A percentile compares a stretch with the other conserved stretches of the same genome.
Conservation (phyloP, 2,113 vertebrate genomes). For the Clarias macrocephalus region DNA sequence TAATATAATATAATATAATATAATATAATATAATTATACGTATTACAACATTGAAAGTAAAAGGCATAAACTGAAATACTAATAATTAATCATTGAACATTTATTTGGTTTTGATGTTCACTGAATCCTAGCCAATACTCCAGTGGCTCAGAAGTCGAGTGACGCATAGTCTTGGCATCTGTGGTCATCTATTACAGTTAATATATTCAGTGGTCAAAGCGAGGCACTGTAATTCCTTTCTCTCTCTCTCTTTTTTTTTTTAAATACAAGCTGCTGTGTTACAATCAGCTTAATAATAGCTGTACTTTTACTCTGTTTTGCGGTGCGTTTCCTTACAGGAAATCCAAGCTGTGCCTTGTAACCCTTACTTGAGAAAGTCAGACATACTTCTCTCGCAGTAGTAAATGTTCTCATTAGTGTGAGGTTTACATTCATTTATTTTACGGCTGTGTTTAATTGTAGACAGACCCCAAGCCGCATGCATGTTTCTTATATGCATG, state of each 20-base stretch:
- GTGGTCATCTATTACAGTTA: neutral
- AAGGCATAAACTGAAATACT: too few relatives aligned
- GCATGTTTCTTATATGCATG: neutral
- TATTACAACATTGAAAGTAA: neutral
- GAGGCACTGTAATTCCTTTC: neutral
- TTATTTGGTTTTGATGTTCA: neutral
- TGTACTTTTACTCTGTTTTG: constrained; percentile 20
- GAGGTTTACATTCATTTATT: constrained; percentile 23
- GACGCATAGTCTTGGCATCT: neutral
- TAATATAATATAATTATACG: too few relatives aligned
- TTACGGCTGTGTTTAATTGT: constrained; percentile 1
- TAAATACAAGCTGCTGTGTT: constrained; percentile 53
- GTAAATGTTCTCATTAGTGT: neutral
- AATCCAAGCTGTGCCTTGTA: constrained; percentile 69
- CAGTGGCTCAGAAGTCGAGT: neutral
- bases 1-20: too few relatives aligned
- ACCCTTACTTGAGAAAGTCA: constrained; percentile 33
- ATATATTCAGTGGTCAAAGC: neutral
- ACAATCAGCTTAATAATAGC: constrained; percentile 71
- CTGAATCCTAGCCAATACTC: neutral
- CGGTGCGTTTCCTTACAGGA: constrained; percentile 66
- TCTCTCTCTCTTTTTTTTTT: neutral
- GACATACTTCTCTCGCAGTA: neutral
- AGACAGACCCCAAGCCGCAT: neutral
- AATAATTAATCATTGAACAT: neutral